These are phyloP conservation scores for Nemopilema nomurai DNA, from an alignment of 30 jellyfish, hydroid and myxozoan species.

Conservation along the genomic window DNA sequence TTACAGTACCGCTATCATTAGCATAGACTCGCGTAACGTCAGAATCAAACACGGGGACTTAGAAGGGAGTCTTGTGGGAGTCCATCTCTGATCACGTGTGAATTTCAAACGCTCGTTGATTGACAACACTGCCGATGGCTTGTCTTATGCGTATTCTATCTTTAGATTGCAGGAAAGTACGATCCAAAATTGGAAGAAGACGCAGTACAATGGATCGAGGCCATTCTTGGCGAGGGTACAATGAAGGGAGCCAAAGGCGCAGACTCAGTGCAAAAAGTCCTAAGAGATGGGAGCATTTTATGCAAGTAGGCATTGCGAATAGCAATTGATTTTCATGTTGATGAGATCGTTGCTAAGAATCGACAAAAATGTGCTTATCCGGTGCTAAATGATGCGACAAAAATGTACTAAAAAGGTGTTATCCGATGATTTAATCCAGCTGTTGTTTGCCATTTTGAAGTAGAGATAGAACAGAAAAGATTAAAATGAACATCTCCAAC, in stretches of 20 bases:
- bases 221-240: conserved; percentile 60
- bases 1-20: too few species aligned
- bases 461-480: too few species aligned
- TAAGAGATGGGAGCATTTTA: conserved; percentile 69
- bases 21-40: too few species aligned
- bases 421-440: too few species aligned
- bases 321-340: neutral
- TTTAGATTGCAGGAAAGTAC: conserved; percentile 57
- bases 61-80: too few species aligned
- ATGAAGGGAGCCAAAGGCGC: conserved; percentile 78
- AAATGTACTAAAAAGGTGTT: too few species aligned
- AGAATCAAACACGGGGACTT: too few species aligned
- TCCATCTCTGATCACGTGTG: too few species aligned
- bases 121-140: neutral
- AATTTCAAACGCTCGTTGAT: neutral
- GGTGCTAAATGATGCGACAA: too few species aligned
- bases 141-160: neutral
- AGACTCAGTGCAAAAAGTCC: conserved; percentile 62
- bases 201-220: conserved; percentile 67
- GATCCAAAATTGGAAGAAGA: conserved; percentile 60
- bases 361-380: neutral
- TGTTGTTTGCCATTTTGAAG: too few species aligned
- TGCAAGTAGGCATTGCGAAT: conserved; percentile 54
- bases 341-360: neutral
- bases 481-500: too few species aligned